Conservation (phyloP, 2,113 vertebrate genomes). For the Toxotes jaculatrix region DNA sequence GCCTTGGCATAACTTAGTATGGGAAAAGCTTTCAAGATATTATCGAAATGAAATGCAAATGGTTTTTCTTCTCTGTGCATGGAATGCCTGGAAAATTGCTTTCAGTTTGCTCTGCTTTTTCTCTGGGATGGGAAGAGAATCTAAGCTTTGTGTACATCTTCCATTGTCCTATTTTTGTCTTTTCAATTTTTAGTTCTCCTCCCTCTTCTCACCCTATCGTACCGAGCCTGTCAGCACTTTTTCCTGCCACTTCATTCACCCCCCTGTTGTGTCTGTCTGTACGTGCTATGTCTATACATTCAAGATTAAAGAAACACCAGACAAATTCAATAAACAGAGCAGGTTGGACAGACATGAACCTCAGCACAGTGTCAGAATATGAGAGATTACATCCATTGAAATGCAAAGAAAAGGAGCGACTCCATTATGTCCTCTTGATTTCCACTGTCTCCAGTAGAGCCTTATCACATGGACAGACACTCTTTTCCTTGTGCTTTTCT, state of each 20-base stretch:
- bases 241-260: slow-evolving; percentile 26
- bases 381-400: slow-evolving; percentile 35
- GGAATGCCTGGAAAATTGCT: slow-evolving; percentile 62
- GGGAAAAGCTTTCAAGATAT: slow-evolving; percentile 72
- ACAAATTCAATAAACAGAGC: slow-evolving; percentile 15
- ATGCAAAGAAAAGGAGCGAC: slow-evolving; percentile 32
- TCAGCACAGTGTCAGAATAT: slow-evolving; percentile 13
- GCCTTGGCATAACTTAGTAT: slow-evolving; percentile 64
- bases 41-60: slow-evolving; percentile 76
- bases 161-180: slow-evolving; percentile 60
- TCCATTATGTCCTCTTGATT: slow-evolving; percentile 40
- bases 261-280: background rate
- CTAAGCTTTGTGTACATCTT: slow-evolving; percentile 60
- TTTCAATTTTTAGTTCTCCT: slow-evolving; percentile 48
- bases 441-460: slow-evolving; percentile 18
- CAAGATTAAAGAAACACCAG: slow-evolving; percentile 17
- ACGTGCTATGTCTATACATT: slow-evolving; percentile 12
- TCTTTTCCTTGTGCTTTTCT: slow-evolving; percentile 19
- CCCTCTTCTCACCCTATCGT: slow-evolving; percentile 22
- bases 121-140: slow-evolving; percentile 31
- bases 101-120: slow-evolving; percentile 64
- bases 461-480: slow-evolving; percentile 46
- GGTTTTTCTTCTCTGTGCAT: slow-evolving; percentile 46
- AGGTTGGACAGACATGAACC: slow-evolving; percentile 25
- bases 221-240: slow-evolving; percentile 36